Conservation (phyloP, 2,797 vertebrate species). For the Melanotaenia trifasciata region DNA sequence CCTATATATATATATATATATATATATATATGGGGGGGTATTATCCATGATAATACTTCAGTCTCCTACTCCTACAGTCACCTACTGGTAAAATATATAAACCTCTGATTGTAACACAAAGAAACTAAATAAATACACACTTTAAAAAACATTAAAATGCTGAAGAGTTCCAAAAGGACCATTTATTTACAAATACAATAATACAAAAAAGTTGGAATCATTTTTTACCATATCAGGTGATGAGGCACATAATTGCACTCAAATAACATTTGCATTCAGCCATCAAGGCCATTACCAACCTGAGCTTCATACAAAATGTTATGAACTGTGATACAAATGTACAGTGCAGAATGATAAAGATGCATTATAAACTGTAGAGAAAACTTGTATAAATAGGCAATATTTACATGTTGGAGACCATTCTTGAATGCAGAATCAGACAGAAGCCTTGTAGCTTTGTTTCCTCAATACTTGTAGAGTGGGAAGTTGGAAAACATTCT, state of each 20-base stretch:
- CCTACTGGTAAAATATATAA: neutral
- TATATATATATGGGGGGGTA: too few relatives aligned
- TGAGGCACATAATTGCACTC: conserved; percentile 51
- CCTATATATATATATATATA: too few relatives aligned
- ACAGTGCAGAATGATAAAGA: conserved; percentile 45
- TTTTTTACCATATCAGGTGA: conserved; percentile 44
- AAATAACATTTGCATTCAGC: conserved; percentile 50
- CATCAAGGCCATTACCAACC: conserved; percentile 57
- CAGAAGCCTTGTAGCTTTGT: conserved; percentile 23
- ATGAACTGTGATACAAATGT: conserved; percentile 66
- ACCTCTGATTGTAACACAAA: too few relatives aligned
- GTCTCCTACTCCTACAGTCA: neutral
- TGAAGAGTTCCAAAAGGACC: conserved; percentile 30
- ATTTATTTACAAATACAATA: conserved; percentile 78
- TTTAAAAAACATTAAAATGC: conserved; percentile 6
- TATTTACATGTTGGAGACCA: conserved; percentile 67
- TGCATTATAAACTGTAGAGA: conserved; percentile 66
- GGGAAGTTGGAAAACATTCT: conserved; percentile 20
- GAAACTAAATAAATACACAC: neutral
- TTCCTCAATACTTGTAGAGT: conserved; percentile 1
- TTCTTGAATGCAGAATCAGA: conserved; percentile 41
- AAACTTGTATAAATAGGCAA: conserved; percentile 67
- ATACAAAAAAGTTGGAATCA: conserved; percentile 52
- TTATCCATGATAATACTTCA: neutral
- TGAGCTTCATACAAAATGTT: conserved; percentile 74